phyloP scores from a whole-genome alignment of 2,797 vertebrate genomes.

The Alcedo atthis region DNA sequence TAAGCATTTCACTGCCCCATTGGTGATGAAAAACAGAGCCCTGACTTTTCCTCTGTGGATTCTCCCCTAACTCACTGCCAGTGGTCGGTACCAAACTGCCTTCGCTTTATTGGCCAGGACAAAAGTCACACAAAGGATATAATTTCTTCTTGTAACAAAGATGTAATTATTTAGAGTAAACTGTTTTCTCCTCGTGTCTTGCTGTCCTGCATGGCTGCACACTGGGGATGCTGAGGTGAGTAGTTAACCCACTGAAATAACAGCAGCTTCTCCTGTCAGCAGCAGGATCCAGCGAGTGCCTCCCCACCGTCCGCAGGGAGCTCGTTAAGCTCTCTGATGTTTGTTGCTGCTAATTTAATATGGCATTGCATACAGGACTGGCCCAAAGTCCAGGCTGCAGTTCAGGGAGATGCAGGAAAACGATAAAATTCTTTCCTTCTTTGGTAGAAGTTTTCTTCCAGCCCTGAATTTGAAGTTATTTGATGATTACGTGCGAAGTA shows the following conservation, averaged over 20 bases:
- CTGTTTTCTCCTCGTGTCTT: neutral
- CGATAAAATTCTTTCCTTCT: neutral
- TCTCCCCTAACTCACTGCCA: neutral
- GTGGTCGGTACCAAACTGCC: neutral
- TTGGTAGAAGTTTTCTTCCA: neutral
- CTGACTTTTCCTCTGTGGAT: neutral
- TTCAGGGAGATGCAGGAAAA: neutral
- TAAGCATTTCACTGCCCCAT: neutral
- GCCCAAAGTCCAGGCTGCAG: neutral
- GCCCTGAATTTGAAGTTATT: neutral
- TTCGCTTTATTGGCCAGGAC: neutral
- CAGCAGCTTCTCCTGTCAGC: neutral
- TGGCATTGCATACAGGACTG: neutral
- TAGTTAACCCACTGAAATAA: neutral
- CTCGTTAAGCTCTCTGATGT: constrained; percentile 7
- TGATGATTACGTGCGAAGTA: neutral
- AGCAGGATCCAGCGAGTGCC: neutral
- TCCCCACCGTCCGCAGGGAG: neutral
- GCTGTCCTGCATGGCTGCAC: neutral
- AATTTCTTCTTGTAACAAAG: neutral
- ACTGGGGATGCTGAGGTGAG: neutral
- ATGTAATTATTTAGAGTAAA: neutral
- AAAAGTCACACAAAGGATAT: neutral
- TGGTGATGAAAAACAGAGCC: neutral
- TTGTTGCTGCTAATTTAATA: constrained; percentile 23